Evolutionary conservation across 1,140 invertebrate genomes (phyloP).

Genomic region (Himalopsyche phryganea): DNA sequence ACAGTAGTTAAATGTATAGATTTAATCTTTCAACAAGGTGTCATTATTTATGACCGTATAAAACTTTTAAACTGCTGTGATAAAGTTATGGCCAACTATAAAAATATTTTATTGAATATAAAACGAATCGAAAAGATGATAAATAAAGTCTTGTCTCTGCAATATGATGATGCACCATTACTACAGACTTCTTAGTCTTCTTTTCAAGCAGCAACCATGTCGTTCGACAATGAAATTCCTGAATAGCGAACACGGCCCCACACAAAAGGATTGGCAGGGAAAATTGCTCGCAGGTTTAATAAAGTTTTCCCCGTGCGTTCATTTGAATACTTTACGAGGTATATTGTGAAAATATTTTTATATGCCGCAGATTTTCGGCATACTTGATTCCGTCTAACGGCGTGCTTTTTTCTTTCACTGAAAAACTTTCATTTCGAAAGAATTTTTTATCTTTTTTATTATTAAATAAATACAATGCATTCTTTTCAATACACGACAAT

Average conservation of each 20-base stretch:
- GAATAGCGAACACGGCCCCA: constrained; percentile 22
- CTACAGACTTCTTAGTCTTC: constrained; percentile 10
- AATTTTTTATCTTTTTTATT: not conserved
- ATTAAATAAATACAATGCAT: not conserved
- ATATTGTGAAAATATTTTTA: constrained; percentile 35
- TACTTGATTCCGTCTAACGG: constrained; percentile 20
- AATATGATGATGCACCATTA: no score
- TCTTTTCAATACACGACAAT: not conserved
- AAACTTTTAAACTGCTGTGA: no score
- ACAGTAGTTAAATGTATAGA: no score
- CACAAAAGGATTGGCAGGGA: constrained; percentile 33
- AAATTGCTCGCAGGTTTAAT: constrained; percentile 35
- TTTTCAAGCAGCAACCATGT: constrained; percentile 22
- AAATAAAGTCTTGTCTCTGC: no score
- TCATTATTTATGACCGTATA: no score
- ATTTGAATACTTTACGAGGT: constrained; percentile 35
- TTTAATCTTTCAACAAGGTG: no score
- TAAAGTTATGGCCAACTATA: no score
- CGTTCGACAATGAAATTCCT: constrained; percentile 32
- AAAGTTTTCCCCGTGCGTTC: constrained; percentile 34
- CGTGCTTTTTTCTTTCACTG: not conserved
- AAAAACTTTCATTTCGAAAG: no score
- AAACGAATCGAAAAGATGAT: no score
- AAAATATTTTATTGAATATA: no score
- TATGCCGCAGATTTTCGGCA: constrained; percentile 31